Percentiles rank a stretch among this genome's conserved stretches.
Conservation (phyloP, 2,113 vertebrate species). For the Sylvia atricapilla region DNA sequence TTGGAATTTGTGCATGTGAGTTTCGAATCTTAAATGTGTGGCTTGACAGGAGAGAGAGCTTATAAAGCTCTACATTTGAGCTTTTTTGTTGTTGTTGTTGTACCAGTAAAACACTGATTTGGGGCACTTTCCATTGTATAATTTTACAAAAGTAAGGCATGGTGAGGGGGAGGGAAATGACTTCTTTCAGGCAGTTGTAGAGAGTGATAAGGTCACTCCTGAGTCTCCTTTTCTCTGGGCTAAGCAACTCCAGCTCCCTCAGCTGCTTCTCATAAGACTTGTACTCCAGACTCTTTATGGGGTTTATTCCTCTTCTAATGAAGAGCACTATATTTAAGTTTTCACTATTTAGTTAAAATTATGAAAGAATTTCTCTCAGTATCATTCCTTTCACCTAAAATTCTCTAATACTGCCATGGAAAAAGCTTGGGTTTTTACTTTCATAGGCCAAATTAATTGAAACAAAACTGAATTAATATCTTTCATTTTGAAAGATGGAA, state of each 20-base stretch:
- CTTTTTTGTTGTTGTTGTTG: background rate
- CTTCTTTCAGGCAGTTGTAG: background rate
- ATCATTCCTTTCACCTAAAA: background rate
- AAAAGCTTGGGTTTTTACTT: background rate
- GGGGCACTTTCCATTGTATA: background rate
- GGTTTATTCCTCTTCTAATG: background rate
- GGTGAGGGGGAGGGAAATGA: background rate
- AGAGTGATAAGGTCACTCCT: accelerated
- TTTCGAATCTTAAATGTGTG: background rate
- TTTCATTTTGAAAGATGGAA: background rate
- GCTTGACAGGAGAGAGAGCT: background rate
- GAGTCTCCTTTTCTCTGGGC: background rate
- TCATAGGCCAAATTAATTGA: background rate
- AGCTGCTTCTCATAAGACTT: accelerated
- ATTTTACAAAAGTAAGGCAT: background rate
- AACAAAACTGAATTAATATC: background rate
- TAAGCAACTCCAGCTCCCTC: background rate
- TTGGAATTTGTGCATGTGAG: background rate
- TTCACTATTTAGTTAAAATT: background rate
- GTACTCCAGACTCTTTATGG: background rate
- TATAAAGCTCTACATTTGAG: background rate
- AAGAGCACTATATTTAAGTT: background rate
- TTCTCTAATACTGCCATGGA: background rate
- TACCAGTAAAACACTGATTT: background rate
- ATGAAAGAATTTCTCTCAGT: background rate